A percentile compares a stretch with the other conserved stretches of the same genome.
Conservation (phyloP, 37 sponge, comb jelly and placozoan species). For the Halichondria panicea region DNA sequence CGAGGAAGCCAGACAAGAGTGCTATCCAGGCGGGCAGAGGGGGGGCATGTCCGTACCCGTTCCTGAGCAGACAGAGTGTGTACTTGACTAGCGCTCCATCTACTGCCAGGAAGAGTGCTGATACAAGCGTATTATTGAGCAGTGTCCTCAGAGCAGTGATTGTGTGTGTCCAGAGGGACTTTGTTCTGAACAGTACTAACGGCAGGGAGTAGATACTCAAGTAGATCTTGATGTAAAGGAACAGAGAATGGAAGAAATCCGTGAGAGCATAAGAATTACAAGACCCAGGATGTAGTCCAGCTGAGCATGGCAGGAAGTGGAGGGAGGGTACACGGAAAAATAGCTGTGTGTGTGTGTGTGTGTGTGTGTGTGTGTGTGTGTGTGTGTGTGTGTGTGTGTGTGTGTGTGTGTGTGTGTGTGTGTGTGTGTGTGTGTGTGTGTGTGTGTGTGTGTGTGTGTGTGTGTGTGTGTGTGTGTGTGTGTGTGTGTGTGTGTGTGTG, state of each 20-base stretch:
- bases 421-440: too few species aligned
- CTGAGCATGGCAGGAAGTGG: slow-evolving; percentile 13
- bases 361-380: too few species aligned
- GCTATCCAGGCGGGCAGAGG: slow-evolving; percentile 6
- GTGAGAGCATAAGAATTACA: neutral
- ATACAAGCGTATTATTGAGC: slow-evolving; percentile 3
- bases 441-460: too few species aligned
- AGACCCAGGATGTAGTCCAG: slow-evolving; percentile 6
- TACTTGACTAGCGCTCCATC: slow-evolving; percentile 21
- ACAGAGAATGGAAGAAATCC: slow-evolving; percentile 9
- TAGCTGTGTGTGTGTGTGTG: neutral
- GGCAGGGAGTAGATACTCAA: slow-evolving; percentile 10
- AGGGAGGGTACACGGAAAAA: slow-evolving; percentile 6
- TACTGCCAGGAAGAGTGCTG: slow-evolving; percentile 18
- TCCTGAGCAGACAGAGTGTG: slow-evolving; percentile 16
- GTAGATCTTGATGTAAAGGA: slow-evolving; percentile 25
- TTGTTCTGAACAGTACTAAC: slow-evolving; percentile 13
- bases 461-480: too few species aligned
- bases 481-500: too few species aligned
- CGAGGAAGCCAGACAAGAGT: slow-evolving; percentile 1
- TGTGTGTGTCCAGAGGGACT: neutral
- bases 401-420: too few species aligned
- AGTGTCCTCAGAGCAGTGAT: neutral
- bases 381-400: too few species aligned
- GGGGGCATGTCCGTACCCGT: neutral